Evolutionary conservation across 1,140 invertebrate species (phyloP).

Genomic region (Phocides pigmalion): DNA sequence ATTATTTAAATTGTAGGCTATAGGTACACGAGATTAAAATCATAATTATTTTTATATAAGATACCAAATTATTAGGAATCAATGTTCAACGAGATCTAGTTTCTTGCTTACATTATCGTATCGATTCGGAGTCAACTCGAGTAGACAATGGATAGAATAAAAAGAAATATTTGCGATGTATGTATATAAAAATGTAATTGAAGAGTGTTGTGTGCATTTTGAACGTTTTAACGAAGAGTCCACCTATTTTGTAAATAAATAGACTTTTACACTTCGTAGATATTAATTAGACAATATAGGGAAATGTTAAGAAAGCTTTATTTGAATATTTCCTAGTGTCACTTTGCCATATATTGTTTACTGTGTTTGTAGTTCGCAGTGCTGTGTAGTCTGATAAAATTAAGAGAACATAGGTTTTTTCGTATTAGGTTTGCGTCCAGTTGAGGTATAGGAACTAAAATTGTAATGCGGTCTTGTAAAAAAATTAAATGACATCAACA

Average conservation of each 20-base stretch:
- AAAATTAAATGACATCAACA: background rate
- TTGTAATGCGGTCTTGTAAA: background rate
- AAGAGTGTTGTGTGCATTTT: conserved; percentile 75
- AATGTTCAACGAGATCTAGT: conserved; percentile 34
- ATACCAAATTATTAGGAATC: conserved; percentile 61
- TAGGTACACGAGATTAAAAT: conserved; percentile 34
- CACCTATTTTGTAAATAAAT: conserved; percentile 83
- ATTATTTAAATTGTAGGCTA: conserved; percentile 24
- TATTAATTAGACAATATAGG: conserved; percentile 53
- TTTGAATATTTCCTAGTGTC: conserved; percentile 58
- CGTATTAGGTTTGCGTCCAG: conserved; percentile 7
- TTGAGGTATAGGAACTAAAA: conserved; percentile 16
- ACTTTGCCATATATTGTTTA: conserved; percentile 70
- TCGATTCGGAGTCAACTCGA: conserved; percentile 25
- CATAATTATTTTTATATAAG: conserved; percentile 65
- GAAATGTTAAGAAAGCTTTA: conserved; percentile 68
- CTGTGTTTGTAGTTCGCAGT: conserved; percentile 39
- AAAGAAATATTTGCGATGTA: conserved; percentile 44
- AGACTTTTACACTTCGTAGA: conserved; percentile 77
- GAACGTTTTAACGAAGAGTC: conserved; percentile 79
- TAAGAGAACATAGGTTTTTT: conserved; percentile 24
- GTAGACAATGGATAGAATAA: conserved; percentile 36
- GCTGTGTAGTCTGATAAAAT: conserved; percentile 33
- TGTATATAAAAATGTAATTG: conserved; percentile 41
- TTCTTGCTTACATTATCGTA: conserved; percentile 9